Conservation (phyloP, 2,113 vertebrate species). For the Grammomys surdaster region DNA sequence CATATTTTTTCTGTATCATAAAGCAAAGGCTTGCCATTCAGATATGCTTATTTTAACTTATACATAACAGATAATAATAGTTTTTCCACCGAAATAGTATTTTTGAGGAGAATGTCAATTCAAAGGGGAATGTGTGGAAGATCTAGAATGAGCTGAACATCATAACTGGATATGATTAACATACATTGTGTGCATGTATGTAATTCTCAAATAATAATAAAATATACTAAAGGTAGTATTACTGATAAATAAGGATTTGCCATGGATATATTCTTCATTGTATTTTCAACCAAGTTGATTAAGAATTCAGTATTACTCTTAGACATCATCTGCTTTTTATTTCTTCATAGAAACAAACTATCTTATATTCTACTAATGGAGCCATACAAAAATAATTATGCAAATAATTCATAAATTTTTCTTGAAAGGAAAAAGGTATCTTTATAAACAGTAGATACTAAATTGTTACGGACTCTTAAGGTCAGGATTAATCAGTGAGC, state of each 20-base stretch:
- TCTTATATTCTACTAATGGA: not conserved
- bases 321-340: not conserved
- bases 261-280: slow-evolving; percentile 26
- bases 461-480: slow-evolving; percentile 39
- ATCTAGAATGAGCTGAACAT: not conserved
- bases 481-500: not conserved
- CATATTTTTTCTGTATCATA: not conserved
- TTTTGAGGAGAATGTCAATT: not conserved
- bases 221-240: not conserved
- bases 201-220: not conserved
- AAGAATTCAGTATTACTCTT: not conserved
- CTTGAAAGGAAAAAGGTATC: not conserved
- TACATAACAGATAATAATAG: not conserved
- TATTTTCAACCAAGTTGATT: slow-evolving; percentile 32
- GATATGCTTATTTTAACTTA: slow-evolving; percentile 44
- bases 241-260: slow-evolving; percentile 32
- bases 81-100: not conserved
- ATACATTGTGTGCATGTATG: not conserved
- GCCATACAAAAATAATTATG: not conserved
- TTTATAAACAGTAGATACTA: not conserved
- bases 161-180: not conserved
- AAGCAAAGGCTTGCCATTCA: slow-evolving; percentile 58
- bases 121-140: not conserved
- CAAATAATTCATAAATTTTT: not conserved
- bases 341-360: not conserved